Evolutionary conservation across 1,140 invertebrate genomes (phyloP), one percentile per base, ranked within the genome.

Genomic region (Tetraneura akinire): DNA sequence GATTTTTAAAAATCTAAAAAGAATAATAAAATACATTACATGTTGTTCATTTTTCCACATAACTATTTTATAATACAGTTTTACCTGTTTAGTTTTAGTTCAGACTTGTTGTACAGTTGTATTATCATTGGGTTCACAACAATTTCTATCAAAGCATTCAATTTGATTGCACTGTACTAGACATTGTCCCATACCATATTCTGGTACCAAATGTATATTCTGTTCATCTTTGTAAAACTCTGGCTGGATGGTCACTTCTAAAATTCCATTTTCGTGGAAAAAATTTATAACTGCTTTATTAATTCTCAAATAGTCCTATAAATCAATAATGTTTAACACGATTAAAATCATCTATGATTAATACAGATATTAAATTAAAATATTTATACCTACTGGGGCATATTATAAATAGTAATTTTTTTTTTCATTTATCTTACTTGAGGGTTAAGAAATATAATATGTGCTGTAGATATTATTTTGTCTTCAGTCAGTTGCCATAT

Each of bases 181-280:
- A 80, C 82, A 82, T 23, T 81, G 78, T 23, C 70, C 76, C 42
- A 73, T 71, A n/a, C 78, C 81, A 13, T 55, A 80, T 18, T 78
- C 74, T 18, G 74, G 74, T 5, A 78, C 53, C 74, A 78, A 16
- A 45, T 78, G 74, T 78, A 78, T 78, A 21, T 78, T 78, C 1
- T 78, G 74, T 2, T 78, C 74, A 14, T 78, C 86, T 81, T 86
- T 86, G 80, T 87, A 86, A 84, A 94, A 93, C 86, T 94, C 92
- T 1, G 92, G 92, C 83, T 94, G 92, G 83, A 93, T 90, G 2
- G 92, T 93, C 3, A 93, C 90, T 82, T 91, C 89, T 3, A 90
- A 90, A 51, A 94, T 92, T 5, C 92, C 92, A 84, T 92, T 91
- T 78, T 90, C 88, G 10, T 89, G 85, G 82, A 94, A 92, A 85